phyloP scores from a whole-genome alignment of 2,113 vertebrate species.

The Eonycteris spelaea region DNA sequence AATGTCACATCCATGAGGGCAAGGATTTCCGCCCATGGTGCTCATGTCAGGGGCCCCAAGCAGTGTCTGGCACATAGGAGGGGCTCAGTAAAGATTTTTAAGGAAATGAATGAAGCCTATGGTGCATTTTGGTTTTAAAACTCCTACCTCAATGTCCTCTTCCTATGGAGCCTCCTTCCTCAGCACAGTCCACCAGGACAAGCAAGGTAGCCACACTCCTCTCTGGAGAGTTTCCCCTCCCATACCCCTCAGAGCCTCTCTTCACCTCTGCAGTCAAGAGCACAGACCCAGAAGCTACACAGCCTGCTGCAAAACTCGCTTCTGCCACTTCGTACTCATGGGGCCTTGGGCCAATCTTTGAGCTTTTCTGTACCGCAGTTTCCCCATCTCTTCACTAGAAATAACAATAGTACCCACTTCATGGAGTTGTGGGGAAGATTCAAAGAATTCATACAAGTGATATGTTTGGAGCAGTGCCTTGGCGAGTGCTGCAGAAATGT shows the following conservation, averaged over 20 bases:
- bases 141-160: background rate
- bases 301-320: background rate
- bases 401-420: background rate
- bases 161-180: background rate
- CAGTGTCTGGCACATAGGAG: background rate
- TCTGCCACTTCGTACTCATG: background rate
- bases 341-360: background rate
- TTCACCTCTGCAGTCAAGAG: background rate
- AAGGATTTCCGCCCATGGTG: background rate
- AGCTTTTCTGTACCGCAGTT: background rate
- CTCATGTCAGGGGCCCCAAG: background rate
- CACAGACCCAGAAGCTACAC: background rate
- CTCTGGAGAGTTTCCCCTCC: background rate
- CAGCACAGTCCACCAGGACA: background rate
- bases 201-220: background rate
- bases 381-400: background rate
- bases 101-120: background rate
- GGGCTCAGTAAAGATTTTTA: background rate
- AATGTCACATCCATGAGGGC: background rate
- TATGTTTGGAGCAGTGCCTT: background rate
- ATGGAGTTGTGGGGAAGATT: background rate
- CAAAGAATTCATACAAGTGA: background rate
- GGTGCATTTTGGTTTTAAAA: background rate
- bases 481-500: background rate
- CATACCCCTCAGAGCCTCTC: background rate